phyloP scores from a whole-genome alignment of 2,888 invertebrate genomes.

The Drosophila quinaria region DNA sequence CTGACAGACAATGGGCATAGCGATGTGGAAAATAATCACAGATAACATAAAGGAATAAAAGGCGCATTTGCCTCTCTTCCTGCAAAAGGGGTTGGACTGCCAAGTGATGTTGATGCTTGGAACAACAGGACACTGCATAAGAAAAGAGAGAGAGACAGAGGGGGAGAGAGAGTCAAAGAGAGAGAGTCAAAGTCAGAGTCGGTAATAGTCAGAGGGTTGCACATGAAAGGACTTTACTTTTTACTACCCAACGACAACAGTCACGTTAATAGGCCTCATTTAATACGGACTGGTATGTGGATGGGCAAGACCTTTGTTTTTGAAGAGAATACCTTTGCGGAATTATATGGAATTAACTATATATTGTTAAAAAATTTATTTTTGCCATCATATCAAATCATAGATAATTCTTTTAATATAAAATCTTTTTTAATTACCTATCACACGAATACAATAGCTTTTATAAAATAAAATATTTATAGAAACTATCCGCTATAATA shows the following conservation, averaged over 20 bases:
- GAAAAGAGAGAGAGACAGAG: background rate
- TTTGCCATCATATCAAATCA: no score
- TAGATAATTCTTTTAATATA: no score
- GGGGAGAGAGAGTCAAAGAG: background rate
- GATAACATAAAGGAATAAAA: conserved; percentile 77
- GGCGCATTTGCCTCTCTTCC: conserved; percentile 34
- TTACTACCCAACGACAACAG: conserved; percentile 48
- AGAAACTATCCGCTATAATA: no score
- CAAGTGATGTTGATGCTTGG: conserved; percentile 24
- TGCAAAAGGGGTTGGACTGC: conserved; percentile 49
- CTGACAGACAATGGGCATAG: conserved; percentile 67
- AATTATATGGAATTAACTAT: conserved; percentile 10
- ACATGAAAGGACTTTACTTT: conserved; percentile 57
- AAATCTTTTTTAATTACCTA: no score
- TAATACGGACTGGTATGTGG: conserved; percentile 49
- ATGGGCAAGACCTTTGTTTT: conserved; percentile 8
- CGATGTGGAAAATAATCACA: conserved; percentile 80
- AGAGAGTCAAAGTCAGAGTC: conserved; percentile 20
- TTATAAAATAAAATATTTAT: no score
- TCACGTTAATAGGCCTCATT: conserved; percentile 76
- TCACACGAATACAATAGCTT: no score
- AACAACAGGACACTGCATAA: conserved; percentile 23
- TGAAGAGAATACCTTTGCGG: background rate
- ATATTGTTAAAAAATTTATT: background rate
- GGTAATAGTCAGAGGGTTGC: conserved; percentile 42